These are phyloP conservation scores for Ranitomeya variabilis DNA, from an alignment of 2,113 vertebrate species.

Conservation along the genomic window DNA sequence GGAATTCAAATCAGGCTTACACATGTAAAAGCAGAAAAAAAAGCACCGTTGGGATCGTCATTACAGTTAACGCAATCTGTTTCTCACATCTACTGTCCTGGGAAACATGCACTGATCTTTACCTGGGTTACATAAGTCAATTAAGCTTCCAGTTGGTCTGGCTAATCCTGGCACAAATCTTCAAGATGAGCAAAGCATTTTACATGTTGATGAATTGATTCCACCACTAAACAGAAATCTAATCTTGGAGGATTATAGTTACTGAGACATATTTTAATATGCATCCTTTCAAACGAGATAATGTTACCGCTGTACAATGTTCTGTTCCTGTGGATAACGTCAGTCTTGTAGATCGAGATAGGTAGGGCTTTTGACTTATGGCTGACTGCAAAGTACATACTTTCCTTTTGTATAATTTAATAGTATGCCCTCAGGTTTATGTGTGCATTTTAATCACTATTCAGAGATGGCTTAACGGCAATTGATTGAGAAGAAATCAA, in stretches of 20 bases:
- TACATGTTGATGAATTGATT: slow-evolving; percentile 40
- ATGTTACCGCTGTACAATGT: slow-evolving; percentile 6
- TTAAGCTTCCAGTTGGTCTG: slow-evolving; percentile 54
- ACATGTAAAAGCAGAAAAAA: not conserved
- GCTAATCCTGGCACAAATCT: slow-evolving; percentile 50
- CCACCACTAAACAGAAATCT: not conserved
- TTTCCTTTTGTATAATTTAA: accelerated
- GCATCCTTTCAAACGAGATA: slow-evolving; percentile 49
- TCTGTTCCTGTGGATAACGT: not conserved
- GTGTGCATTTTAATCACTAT: not conserved
- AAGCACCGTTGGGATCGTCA: not conserved
- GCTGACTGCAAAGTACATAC: accelerated
- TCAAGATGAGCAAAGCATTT: slow-evolving; percentile 45
- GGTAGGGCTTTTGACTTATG: not conserved
- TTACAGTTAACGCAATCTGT: not conserved
- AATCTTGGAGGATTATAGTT: not conserved
- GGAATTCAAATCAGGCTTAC: not conserved
- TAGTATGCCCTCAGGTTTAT: not conserved
- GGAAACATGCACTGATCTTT: slow-evolving; percentile 28
- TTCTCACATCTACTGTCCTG: slow-evolving; percentile 12
- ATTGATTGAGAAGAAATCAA: slow-evolving; percentile 58
- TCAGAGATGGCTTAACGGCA: slow-evolving; percentile 60
- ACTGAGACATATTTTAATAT: not conserved
- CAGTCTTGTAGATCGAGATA: slow-evolving; percentile 14
- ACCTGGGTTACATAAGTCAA: slow-evolving; percentile 50